These are phyloP conservation scores for Aleadryas rufinucha DNA, from an alignment of 2,113 vertebrate genomes.

Conservation along the genomic window DNA sequence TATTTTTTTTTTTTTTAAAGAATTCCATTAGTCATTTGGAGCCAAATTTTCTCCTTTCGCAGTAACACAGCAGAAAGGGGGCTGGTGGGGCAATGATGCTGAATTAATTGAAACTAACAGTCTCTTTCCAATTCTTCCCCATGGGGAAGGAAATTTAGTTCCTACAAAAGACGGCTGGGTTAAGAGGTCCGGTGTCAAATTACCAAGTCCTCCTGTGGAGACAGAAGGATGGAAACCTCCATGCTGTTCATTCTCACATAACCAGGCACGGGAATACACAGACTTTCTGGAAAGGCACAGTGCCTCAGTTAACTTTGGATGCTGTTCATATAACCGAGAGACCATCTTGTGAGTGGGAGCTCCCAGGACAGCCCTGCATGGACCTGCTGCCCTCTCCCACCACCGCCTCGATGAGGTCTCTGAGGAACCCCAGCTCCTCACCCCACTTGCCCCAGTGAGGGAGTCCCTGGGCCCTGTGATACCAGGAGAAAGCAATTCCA, in stretches of 20 bases:
- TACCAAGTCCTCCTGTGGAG: background rate
- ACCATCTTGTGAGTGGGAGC: fast-evolving
- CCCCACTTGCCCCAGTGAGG: fast-evolving
- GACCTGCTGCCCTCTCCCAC: background rate
- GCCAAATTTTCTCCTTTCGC: background rate
- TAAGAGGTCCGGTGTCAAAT: background rate
- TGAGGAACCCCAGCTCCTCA: background rate
- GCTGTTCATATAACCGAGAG: background rate
- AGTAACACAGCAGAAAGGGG: background rate
- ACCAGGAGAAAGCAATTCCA: background rate
- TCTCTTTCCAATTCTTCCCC: background rate
- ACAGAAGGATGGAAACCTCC: background rate
- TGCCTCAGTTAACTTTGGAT: background rate
- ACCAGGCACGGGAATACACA: fast-evolving
- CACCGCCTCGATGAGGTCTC: fast-evolving
- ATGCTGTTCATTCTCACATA: background rate
- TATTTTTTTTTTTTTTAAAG: background rate
- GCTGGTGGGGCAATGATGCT: background rate
- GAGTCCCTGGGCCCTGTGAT: background rate
- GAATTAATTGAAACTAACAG: background rate
- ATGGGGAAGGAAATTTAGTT: background rate
- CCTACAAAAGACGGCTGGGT: background rate
- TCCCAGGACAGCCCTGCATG: background rate
- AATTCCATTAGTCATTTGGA: background rate
- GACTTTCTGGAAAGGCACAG: background rate